phyloP scores from a whole-genome alignment of 2,888 invertebrate genomes.

The Seladonia tumulorum region DNA sequence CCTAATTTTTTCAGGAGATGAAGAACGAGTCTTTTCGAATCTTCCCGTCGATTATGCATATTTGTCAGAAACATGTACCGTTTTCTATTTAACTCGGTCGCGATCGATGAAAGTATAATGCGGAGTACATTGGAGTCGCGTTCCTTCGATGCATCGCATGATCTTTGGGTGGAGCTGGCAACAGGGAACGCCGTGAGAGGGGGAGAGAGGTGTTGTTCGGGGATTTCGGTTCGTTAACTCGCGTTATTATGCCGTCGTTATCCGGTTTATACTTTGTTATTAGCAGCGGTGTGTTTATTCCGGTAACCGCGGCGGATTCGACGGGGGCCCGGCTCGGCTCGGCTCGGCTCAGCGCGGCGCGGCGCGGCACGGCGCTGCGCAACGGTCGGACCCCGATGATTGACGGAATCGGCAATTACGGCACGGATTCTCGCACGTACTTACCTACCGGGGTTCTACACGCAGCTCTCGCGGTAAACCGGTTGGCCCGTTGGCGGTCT shows the following conservation, averaged over 20 bases:
- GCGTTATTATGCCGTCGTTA: slow-evolving; percentile 67
- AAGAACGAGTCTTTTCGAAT: too few relatives aligned
- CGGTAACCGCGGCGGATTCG: slow-evolving; percentile 49
- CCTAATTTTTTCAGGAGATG: too few relatives aligned
- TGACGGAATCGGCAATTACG: slow-evolving; percentile 72
- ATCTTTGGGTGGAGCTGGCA: slow-evolving; percentile 7
- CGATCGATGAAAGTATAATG: slow-evolving; percentile 60
- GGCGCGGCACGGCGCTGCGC: neutral
- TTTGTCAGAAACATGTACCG: too few relatives aligned
- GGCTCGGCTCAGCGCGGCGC: too few relatives aligned
- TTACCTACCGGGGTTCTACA: slow-evolving; percentile 61
- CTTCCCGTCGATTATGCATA: too few relatives aligned
- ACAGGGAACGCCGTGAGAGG: neutral
- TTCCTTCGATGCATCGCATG: slow-evolving; percentile 55
- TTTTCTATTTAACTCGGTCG: neutral
- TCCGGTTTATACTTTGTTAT: slow-evolving; percentile 67
- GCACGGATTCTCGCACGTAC: slow-evolving; percentile 68
- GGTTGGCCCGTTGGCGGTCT: slow-evolving; percentile 67
- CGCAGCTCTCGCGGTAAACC: slow-evolving; percentile 74
- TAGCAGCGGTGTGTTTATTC: slow-evolving; percentile 58
- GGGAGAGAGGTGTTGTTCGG: neutral
- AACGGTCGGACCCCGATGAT: slow-evolving; percentile 59
- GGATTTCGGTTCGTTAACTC: slow-evolving; percentile 65
- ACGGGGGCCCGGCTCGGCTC: neutral
- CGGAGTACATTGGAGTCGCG: slow-evolving; percentile 44